A percentile compares a stretch with the other conserved stretches of the same genome.
Evolutionary conservation across 1,140 invertebrate species (phyloP).

Genomic region (Caenorhabditis inopinata): DNA sequence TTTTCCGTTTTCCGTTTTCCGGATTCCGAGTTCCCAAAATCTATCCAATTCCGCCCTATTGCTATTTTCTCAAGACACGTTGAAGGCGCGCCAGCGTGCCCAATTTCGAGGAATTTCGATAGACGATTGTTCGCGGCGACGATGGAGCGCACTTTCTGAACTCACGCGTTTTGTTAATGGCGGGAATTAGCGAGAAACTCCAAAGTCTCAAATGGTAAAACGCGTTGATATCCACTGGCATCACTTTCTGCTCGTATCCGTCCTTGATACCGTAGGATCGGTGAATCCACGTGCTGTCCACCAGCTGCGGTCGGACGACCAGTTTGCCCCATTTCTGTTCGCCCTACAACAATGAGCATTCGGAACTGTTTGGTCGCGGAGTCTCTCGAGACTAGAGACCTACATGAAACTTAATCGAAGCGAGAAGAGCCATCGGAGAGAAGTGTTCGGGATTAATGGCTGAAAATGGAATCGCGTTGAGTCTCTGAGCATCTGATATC

Average conservation of each 20-base stretch:
- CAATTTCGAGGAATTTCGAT: no score
- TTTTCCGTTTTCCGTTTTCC: no score
- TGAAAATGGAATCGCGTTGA: constrained; percentile 4
- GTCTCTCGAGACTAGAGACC: neutral
- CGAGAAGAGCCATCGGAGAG: constrained; percentile 9
- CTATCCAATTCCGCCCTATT: no score
- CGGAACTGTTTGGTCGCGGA: no score
- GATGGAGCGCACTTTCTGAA: neutral
- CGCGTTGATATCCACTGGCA: constrained; percentile 35
- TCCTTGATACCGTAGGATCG: neutral
- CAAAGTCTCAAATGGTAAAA: constrained; percentile 35
- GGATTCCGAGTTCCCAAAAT: no score
- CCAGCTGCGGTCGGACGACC: constrained; percentile 34
- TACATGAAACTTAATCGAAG: constrained; percentile 14
- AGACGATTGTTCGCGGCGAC: neutral
- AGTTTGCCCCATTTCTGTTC: constrained; percentile 37
- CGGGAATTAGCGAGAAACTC: neutral
- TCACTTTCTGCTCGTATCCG: constrained; percentile 19
- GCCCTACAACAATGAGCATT: no score
- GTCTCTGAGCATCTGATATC: no score
- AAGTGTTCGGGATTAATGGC: neutral
- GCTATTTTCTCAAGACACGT: no score
- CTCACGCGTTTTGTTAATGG: neutral
- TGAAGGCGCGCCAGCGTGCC: no score
- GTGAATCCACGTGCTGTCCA: constrained; percentile 40